Percentiles rank a stretch among this genome's conserved stretches.
These are phyloP conservation scores for Acronicta leporina DNA, from an alignment of 2,888 invertebrate species.

Conservation along the genomic window DNA sequence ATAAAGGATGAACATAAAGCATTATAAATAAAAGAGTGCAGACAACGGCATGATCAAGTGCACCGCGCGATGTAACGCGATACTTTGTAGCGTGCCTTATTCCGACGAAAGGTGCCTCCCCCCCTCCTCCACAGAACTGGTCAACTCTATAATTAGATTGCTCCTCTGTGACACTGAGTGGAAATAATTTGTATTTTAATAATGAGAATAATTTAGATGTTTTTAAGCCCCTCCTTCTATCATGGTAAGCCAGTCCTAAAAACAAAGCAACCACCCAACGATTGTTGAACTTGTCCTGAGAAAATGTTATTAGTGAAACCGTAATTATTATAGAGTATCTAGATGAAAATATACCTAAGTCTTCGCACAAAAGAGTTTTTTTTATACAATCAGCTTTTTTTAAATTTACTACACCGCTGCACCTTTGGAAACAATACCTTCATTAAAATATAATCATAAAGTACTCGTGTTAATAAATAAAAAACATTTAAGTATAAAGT, in stretches of 20 bases:
- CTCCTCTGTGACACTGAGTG: conserved; percentile 59
- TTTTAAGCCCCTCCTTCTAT: conserved; percentile 36
- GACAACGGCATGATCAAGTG: conserved; percentile 86
- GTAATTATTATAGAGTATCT: conserved; percentile 5
- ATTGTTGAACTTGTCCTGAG: conserved; percentile 21
- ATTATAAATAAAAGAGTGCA: conserved; percentile 78
- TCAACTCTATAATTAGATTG: conserved; percentile 78
- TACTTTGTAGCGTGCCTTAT: conserved; percentile 79
- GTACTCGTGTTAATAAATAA: conserved; percentile 19
- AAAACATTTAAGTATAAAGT: conserved; percentile 32
- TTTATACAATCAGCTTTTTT: too few relatives aligned
- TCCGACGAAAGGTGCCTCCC: conserved; percentile 59
- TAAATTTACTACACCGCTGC: too few relatives aligned
- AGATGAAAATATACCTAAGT: neutral
- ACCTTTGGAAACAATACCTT: neutral
- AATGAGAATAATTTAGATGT: conserved; percentile 53
- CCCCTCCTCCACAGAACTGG: conserved; percentile 56
- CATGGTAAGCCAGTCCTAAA: conserved; percentile 9
- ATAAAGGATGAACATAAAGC: conserved; percentile 68
- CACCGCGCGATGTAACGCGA: conserved; percentile 84
- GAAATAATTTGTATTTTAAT: conserved; percentile 56
- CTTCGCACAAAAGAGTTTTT: neutral
- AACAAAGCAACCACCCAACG: conserved; percentile 21
- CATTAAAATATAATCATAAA: conserved; percentile 5
- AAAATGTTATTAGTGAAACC: conserved; percentile 12